Conservation (phyloP, 2,888 invertebrate genomes). For the Eudemis profundana region DNA sequence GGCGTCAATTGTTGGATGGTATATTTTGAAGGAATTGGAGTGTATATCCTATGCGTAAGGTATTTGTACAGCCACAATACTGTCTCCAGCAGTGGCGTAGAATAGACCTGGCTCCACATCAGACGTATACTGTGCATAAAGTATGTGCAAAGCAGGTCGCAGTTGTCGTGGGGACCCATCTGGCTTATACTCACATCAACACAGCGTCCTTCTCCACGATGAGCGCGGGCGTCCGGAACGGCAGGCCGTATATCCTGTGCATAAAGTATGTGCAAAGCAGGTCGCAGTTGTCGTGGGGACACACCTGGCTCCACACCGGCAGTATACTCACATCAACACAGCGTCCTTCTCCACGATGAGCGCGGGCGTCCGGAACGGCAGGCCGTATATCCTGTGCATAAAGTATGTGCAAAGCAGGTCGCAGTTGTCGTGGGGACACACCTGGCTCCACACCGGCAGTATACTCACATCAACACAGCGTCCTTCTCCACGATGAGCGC, state of each 20-base stretch:
- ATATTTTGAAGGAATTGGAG: slow-evolving; percentile 96
- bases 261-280: slow-evolving; percentile 98
- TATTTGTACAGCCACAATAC: slow-evolving; percentile 84
- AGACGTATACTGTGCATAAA: too few relatives aligned
- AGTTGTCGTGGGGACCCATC: too few relatives aligned
- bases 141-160: slow-evolving; percentile 71
- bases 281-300: slow-evolving; percentile 99
- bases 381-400: slow-evolving; percentile 97
- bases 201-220: slow-evolving; percentile 99
- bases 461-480: slow-evolving; percentile 20
- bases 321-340: slow-evolving; percentile 93
- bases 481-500: neutral
- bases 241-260: slow-evolving; percentile 98
- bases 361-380: slow-evolving; percentile 98
- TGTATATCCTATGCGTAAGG: slow-evolving; percentile 95
- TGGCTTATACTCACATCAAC: slow-evolving; percentile 90
- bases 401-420: slow-evolving; percentile 99
- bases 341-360: slow-evolving; percentile 99
- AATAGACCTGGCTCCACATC: too few relatives aligned
- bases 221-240: slow-evolving; percentile 97
- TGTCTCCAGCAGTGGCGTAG: too few relatives aligned
- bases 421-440: slow-evolving; percentile 99
- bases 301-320: slow-evolving; percentile 95
- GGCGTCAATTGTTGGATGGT: too few relatives aligned
- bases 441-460: slow-evolving; percentile 96